Conservation (phyloP, 2,888 invertebrate genomes). For the Hydrotaea diabolus region DNA sequence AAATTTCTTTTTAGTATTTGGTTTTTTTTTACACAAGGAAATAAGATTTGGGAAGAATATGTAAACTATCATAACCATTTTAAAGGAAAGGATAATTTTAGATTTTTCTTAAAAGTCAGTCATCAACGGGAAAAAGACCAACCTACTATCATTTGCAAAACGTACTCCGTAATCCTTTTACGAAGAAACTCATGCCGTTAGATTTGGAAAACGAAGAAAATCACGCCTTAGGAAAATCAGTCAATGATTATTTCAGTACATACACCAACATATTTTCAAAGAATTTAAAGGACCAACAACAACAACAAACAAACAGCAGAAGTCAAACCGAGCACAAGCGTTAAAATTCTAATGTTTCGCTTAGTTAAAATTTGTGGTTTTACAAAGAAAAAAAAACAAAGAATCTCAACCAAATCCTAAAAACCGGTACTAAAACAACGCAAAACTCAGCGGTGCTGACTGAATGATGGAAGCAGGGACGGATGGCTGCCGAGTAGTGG, state of each 20-base stretch:
- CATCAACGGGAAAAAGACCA: too few species aligned
- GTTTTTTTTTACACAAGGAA: too few species aligned
- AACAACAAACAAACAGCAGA: not conserved
- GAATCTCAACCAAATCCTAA: slow-evolving; percentile 59
- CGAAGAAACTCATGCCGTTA: not conserved
- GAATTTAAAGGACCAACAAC: not conserved
- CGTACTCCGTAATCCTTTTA: not conserved
- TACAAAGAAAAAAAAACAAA: slow-evolving; percentile 58
- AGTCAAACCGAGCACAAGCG: slow-evolving; percentile 25
- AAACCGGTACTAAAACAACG: slow-evolving; percentile 42
- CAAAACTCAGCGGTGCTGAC: slow-evolving; percentile 40
- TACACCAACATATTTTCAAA: not conserved
- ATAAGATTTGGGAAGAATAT: too few species aligned
- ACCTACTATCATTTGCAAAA: too few species aligned
- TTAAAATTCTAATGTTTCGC: slow-evolving; percentile 53
- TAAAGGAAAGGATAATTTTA: too few species aligned
- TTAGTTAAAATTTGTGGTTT: slow-evolving; percentile 56
- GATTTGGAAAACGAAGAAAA: not conserved
- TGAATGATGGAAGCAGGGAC: slow-evolving; percentile 36
- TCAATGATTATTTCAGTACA: slow-evolving; percentile 9
- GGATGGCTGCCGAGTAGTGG: slow-evolving; percentile 21
- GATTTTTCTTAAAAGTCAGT: too few species aligned
- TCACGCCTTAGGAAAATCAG: not conserved
- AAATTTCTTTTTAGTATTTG: too few species aligned
- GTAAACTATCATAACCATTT: too few species aligned